Conservation (phyloP, 2,113 vertebrate species). For the Phainopepla nitens region DNA sequence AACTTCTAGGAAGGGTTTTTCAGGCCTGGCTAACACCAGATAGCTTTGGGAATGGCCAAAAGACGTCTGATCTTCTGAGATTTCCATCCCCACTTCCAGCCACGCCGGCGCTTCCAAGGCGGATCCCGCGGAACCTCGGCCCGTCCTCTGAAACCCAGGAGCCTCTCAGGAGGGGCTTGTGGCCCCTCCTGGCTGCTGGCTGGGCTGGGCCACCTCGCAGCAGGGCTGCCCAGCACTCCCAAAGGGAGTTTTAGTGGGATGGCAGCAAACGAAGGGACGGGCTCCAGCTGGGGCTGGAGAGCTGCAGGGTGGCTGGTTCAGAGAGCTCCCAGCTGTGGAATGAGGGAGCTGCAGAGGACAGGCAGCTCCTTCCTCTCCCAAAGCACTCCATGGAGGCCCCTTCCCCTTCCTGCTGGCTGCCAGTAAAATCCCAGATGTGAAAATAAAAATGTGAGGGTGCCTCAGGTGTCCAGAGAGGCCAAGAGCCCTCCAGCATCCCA, state of each 20-base stretch:
- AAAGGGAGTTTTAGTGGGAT: neutral
- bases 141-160: neutral
- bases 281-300: neutral
- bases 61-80: slow-evolving; percentile 14
- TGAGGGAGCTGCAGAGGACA: neutral
- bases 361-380: neutral
- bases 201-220: neutral
- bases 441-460: neutral
- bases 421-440: neutral
- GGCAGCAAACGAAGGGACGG: accelerated
- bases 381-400: neutral
- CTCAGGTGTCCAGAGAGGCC: neutral
- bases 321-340: neutral
- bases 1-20: slow-evolving; percentile 27
- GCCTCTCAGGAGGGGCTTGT: neutral
- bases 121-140: neutral
- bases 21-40: slow-evolving; percentile 26
- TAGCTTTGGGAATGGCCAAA: slow-evolving; percentile 9
- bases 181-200: neutral
- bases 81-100: slow-evolving; percentile 56
- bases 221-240: neutral
- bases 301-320: neutral
- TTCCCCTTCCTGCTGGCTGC: neutral
- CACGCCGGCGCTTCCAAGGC: neutral
- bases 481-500: neutral